phyloP scores from a whole-genome alignment of 2,797 vertebrate genomes.

The Oreochromis mossambicus region DNA sequence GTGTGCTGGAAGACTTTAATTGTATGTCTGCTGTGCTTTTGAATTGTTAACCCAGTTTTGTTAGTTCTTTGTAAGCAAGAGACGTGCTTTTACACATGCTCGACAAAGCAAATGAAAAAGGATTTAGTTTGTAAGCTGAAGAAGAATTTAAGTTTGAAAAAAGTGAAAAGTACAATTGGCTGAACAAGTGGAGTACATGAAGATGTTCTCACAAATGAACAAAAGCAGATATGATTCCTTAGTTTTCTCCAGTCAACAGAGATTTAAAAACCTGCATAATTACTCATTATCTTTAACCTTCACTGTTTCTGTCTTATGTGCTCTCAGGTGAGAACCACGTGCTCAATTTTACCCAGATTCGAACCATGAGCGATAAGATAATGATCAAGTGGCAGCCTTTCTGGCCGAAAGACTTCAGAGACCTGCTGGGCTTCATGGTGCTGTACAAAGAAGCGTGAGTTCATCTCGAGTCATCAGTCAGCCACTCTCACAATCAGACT shows the following conservation, averaged over 20 bases:
- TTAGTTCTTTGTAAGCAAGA: not conserved
- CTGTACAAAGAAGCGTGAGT: constrained; percentile 99
- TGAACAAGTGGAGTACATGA: not conserved
- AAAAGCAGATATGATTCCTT: not conserved
- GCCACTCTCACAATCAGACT: not conserved
- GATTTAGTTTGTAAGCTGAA: not conserved
- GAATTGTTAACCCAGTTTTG: not conserved
- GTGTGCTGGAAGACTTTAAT: not conserved
- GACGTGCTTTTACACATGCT: not conserved
- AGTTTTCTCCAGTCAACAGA: not conserved
- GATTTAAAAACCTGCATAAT: not conserved
- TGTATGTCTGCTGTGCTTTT: not conserved
- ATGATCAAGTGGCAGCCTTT: constrained; percentile 91
- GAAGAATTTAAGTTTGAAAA: not conserved
- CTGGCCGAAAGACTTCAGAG: constrained; percentile 94
- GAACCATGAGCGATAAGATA: constrained; percentile 88
- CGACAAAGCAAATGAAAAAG: not conserved
- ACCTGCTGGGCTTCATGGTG: constrained; percentile 96
- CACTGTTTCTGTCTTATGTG: not conserved
- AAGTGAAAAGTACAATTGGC: not conserved
- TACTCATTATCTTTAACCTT: not conserved
- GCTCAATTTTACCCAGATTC: constrained; percentile 85
- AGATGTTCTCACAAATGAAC: not conserved
- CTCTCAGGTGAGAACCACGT: constrained; percentile 86
- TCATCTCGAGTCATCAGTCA: not conserved